Evolutionary conservation across 64 coral and sea anemone species (phyloP).

Genomic region (Montipora foliosa): DNA sequence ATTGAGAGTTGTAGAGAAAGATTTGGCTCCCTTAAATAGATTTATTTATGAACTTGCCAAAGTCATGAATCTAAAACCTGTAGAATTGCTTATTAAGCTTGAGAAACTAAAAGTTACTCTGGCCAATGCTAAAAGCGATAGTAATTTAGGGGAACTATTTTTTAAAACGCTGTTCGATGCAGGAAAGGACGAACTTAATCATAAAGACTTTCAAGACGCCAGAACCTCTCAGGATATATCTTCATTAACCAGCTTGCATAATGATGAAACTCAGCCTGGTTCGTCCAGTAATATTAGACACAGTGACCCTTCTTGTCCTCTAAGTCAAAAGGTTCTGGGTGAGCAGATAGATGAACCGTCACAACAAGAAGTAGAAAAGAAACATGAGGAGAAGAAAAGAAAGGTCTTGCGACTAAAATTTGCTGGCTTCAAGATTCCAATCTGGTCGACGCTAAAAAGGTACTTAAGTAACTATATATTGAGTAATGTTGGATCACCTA

Average conservation of each 20-base stretch:
- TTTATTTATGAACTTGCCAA: constrained; percentile 6
- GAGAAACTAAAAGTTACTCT: constrained; percentile 3
- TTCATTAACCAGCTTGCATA: neutral
- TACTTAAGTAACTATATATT: too few relatives aligned
- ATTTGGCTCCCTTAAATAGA: neutral
- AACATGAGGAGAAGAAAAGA: neutral
- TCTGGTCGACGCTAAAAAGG: neutral
- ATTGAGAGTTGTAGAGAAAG: neutral
- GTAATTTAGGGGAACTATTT: constrained; percentile 5
- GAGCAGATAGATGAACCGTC: neutral
- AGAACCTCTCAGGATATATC: neutral
- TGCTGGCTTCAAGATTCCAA: constrained; percentile 26
- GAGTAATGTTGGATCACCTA: too few relatives aligned
- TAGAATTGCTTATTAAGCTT: constrained; percentile 16
- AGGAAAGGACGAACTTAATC: constrained; percentile 1
- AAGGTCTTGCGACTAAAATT: neutral
- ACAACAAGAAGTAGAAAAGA: neutral
- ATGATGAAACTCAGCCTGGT: neutral
- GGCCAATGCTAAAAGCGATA: neutral
- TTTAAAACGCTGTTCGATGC: neutral
- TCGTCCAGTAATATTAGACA: neutral
- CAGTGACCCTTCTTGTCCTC: constrained; percentile 10
- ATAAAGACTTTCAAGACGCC: neutral
- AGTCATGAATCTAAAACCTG: constrained; percentile 17
- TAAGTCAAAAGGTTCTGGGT: constrained; percentile 7